phyloP scores from a whole-genome alignment of 1,140 invertebrate genomes.

The Drosophila leontia region DNA sequence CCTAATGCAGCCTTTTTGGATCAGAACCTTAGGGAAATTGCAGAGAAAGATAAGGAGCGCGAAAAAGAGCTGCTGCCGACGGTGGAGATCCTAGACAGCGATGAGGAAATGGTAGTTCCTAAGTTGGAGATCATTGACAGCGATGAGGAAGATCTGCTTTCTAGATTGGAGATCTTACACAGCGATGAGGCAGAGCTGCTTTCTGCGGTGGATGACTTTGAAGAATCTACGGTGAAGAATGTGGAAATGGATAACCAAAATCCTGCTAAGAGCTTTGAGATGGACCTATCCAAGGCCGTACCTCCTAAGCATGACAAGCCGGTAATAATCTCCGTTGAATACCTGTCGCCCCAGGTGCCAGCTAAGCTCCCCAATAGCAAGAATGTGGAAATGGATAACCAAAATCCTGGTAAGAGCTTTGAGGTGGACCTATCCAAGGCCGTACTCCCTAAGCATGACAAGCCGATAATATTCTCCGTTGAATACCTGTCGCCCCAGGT shows the following conservation, averaged over 20 bases:
- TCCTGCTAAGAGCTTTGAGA: neutral
- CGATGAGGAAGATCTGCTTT: too few species aligned
- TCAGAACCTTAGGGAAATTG: too few species aligned
- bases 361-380: neutral
- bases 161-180: too few species aligned
- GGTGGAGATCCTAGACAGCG: too few species aligned
- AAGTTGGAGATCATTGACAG: too few species aligned
- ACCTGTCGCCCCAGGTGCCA: constrained; percentile 16
- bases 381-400: neutral
- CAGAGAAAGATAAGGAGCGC: too few species aligned
- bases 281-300: neutral
- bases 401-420: neutral
- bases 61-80: too few species aligned
- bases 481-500: constrained; percentile 34
- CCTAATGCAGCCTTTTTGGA: too few species aligned
- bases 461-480: neutral
- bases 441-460: neutral
- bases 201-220: neutral
- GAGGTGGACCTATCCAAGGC: neutral
- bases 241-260: neutral
- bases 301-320: neutral
- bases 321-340: constrained; percentile 7
- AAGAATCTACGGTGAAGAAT: neutral
- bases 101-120: too few species aligned
- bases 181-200: too few species aligned